Conservation (phyloP, 2,113 vertebrate genomes). For the Dermatemys mawii region DNA sequence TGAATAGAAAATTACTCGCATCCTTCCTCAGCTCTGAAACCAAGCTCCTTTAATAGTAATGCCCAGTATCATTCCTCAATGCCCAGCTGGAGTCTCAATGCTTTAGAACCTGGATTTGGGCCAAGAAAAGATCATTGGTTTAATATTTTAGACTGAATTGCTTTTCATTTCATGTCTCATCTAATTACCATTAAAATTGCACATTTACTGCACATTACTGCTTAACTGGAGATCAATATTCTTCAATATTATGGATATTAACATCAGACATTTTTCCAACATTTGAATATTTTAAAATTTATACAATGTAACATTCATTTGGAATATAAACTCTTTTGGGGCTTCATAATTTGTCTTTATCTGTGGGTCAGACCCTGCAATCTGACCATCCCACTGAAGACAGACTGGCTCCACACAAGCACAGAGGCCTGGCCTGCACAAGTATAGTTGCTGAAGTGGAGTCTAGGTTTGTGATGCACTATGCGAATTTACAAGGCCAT, state of each 20-base stretch:
- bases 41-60: background rate
- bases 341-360: fast-evolving
- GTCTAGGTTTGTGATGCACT: background rate
- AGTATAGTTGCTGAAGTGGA: background rate
- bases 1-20: background rate
- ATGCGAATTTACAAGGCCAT: background rate
- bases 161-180: conserved; percentile 4
- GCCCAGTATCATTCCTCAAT: background rate
- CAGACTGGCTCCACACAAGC: background rate
- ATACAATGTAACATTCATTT: background rate
- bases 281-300: background rate
- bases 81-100: background rate
- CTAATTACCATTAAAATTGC: background rate
- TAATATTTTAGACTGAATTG: background rate
- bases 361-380: background rate
- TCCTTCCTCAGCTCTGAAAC: fast-evolving
- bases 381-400: background rate
- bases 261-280: background rate
- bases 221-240: background rate
- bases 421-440: background rate
- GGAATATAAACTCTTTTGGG: background rate
- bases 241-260: background rate
- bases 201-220: background rate
- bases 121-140: background rate
- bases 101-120: background rate